phyloP scores from a whole-genome alignment of 2,113 vertebrate genomes.

The Rallus limicola region DNA sequence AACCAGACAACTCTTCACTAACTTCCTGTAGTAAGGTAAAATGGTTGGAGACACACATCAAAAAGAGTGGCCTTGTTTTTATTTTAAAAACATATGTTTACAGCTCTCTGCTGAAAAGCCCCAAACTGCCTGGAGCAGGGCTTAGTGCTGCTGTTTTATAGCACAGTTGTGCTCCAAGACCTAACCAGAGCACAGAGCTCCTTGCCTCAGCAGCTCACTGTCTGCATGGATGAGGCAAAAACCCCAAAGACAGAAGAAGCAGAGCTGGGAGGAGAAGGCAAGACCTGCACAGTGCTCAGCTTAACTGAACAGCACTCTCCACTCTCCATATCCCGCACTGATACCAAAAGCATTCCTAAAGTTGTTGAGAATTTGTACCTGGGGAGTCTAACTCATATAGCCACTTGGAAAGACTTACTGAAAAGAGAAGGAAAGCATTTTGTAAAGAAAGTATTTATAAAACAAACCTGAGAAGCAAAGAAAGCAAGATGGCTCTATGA shows the following conservation, averaged over 20 bases:
- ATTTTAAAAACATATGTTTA: neutral
- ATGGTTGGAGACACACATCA: neutral
- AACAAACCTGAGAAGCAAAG: neutral
- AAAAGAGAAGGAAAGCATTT: neutral
- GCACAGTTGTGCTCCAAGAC: neutral
- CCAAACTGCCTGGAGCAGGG: neutral
- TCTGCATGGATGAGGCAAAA: neutral
- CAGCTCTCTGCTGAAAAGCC: neutral
- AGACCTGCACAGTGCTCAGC: neutral
- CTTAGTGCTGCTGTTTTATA: neutral
- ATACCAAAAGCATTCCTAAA: neutral
- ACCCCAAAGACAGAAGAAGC: rapidly evolving
- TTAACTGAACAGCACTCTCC: neutral
- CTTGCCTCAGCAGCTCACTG: neutral
- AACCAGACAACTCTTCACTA: neutral
- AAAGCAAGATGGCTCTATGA: neutral
- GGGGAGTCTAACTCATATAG: neutral
- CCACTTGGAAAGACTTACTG: neutral
- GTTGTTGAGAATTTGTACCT: neutral
- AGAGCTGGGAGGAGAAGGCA: neutral
- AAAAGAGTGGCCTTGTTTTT: neutral
- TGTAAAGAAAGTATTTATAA: neutral
- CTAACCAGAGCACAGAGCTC: rapidly evolving
- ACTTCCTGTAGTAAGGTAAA: neutral
- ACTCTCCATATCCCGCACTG: neutral